Evolutionary conservation across 30 jellyfish, hydroid and myxozoan genomes (phyloP).

Genomic region (Aurelia aurita complex sp. Pacific): DNA sequence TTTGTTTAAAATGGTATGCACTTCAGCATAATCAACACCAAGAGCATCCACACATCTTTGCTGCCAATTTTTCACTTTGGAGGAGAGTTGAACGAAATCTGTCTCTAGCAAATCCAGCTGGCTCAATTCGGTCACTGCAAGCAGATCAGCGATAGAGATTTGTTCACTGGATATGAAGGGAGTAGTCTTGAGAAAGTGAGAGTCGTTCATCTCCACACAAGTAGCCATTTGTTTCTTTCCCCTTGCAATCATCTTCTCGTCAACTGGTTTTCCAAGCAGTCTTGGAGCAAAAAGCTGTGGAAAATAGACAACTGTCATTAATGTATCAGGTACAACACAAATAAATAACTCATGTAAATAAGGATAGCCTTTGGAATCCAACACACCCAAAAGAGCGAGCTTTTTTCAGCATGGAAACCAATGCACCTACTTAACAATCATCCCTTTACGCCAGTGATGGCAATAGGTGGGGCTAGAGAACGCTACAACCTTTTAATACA

Average conservation of each 20-base stretch:
- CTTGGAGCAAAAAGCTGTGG: slow-evolving; percentile 71
- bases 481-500: too few species aligned
- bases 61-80: slow-evolving; percentile 70
- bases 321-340: too few species aligned
- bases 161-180: slow-evolving; percentile 74
- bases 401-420: too few species aligned
- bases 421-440: too few species aligned
- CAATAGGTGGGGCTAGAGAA: too few species aligned
- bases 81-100: slow-evolving; percentile 40
- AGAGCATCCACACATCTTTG: slow-evolving; percentile 56
- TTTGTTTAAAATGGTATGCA: slow-evolving; percentile 58
- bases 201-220: slow-evolving; percentile 57
- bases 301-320: background rate
- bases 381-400: too few species aligned
- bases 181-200: slow-evolving; percentile 67
- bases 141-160: slow-evolving; percentile 85
- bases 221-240: slow-evolving; percentile 31
- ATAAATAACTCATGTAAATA: too few species aligned
- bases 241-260: slow-evolving; percentile 28
- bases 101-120: slow-evolving; percentile 71
- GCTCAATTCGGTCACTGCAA: slow-evolving; percentile 83
- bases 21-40: slow-evolving; percentile 79
- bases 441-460: too few species aligned
- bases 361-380: too few species aligned
- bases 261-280: slow-evolving; percentile 84